Conservation (phyloP, 2,113 vertebrate genomes). For the Amphiprion ocellaris region DNA sequence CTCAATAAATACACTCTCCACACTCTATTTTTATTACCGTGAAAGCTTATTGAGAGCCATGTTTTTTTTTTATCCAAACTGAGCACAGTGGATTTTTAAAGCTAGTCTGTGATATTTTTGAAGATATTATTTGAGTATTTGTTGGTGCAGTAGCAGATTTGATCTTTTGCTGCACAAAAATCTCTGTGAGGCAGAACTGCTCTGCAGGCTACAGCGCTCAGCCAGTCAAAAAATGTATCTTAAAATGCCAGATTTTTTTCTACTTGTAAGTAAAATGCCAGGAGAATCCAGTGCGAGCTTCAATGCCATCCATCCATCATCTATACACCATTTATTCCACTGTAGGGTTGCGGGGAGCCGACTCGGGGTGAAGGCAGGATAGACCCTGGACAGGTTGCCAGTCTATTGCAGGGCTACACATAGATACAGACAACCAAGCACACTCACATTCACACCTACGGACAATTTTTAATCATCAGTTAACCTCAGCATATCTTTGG, state of each 20-base stretch:
- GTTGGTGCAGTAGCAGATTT: background rate
- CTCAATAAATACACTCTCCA: slow-evolving; percentile 49
- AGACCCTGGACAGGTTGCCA: too few species aligned
- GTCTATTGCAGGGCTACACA: too few species aligned
- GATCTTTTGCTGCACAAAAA: background rate
- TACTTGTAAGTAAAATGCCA: background rate
- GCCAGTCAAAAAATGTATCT: background rate
- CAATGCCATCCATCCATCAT: too few species aligned
- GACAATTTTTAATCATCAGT: too few species aligned
- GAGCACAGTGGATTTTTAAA: slow-evolving; percentile 16
- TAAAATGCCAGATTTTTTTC: background rate
- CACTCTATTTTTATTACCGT: slow-evolving; percentile 51
- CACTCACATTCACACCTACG: too few species aligned
- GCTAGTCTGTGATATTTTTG: slow-evolving; percentile 3
- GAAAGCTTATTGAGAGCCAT: slow-evolving; percentile 20
- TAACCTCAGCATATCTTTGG: too few species aligned
- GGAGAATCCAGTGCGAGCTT: background rate
- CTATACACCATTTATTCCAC: too few species aligned
- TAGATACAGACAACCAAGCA: too few species aligned
- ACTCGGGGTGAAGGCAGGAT: too few species aligned
- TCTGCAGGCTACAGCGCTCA: too few species aligned
- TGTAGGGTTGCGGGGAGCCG: too few species aligned
- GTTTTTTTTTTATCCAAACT: slow-evolving; percentile 10
- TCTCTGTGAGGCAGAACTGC: background rate
- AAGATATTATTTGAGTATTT: slow-evolving; percentile 4